Evolutionary conservation across 1,140 invertebrate genomes (phyloP).

Genomic region (Psix sp.): DNA sequence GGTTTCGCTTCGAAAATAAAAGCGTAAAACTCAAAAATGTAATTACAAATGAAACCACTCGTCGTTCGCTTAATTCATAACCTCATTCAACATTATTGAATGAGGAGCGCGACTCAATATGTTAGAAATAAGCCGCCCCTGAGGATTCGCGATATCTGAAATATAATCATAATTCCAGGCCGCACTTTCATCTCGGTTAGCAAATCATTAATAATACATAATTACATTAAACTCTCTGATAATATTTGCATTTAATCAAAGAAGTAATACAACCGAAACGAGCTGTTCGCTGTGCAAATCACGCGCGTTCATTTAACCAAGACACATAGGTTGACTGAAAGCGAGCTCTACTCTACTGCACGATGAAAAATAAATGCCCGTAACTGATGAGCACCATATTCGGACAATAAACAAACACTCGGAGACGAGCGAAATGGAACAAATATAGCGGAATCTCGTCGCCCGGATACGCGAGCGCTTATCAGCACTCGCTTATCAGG

Average conservation of each 20-base stretch:
- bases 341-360: too few relatives aligned
- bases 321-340: neutral
- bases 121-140: too few relatives aligned
- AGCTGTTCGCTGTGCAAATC: neutral
- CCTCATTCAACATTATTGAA: too few relatives aligned
- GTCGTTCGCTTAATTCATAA: too few relatives aligned
- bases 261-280: neutral
- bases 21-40: too few relatives aligned
- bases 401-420: too few relatives aligned
- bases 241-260: constrained; percentile 10
- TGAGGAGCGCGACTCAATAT: too few relatives aligned
- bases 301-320: neutral
- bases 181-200: neutral
- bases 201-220: constrained; percentile 20
- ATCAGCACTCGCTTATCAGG: constrained; percentile 21
- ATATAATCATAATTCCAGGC: neutral
- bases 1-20: too few relatives aligned
- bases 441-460: neutral
- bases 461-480: too few relatives aligned
- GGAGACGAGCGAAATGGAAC: neutral
- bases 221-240: constrained; percentile 15
- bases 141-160: neutral
- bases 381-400: too few relatives aligned
- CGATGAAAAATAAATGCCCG: too few relatives aligned
- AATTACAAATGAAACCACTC: too few relatives aligned